Conservation (phyloP, 2,113 vertebrate species). For the Tachysurus vachellii region DNA sequence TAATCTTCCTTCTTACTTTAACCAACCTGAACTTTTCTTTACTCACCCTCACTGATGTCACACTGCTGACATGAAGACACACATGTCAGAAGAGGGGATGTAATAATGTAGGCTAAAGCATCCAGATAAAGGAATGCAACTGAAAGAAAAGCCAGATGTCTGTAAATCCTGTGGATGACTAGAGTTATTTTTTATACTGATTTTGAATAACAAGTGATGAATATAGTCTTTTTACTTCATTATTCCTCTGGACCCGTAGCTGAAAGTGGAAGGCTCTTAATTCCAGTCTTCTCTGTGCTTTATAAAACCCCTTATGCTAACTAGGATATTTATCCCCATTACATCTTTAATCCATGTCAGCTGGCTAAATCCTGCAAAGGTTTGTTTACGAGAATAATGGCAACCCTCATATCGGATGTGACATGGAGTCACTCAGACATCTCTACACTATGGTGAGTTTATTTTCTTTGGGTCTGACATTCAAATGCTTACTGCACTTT, state of each 20-base stretch:
- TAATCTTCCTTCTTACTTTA: not conserved
- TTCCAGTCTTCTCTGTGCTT: not conserved
- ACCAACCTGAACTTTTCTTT: not conserved
- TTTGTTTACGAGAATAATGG: not conserved
- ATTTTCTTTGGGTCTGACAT: not conserved
- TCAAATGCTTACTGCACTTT: not conserved
- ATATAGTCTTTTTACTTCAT: not conserved
- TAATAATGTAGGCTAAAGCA: not conserved
- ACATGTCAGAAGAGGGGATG: not conserved
- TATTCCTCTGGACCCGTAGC: not conserved
- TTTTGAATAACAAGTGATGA: not conserved
- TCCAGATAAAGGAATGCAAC: not conserved
- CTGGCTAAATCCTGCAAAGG: not conserved
- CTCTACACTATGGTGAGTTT: not conserved
- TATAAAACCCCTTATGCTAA: not conserved
- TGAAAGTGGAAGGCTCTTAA: not conserved
- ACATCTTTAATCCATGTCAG: not conserved
- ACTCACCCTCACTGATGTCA: not conserved
- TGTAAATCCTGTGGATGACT: no score
- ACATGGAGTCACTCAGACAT: not conserved
- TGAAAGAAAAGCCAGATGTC: not conserved
- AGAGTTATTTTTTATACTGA: not conserved
- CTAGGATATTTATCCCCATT: not conserved
- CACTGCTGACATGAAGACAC: not conserved
- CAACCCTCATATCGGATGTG: constrained; percentile 12